These are phyloP conservation scores for Sylvilagus floridanus DNA, from an alignment of 2,797 vertebrate genomes.

Conservation along the genomic window DNA sequence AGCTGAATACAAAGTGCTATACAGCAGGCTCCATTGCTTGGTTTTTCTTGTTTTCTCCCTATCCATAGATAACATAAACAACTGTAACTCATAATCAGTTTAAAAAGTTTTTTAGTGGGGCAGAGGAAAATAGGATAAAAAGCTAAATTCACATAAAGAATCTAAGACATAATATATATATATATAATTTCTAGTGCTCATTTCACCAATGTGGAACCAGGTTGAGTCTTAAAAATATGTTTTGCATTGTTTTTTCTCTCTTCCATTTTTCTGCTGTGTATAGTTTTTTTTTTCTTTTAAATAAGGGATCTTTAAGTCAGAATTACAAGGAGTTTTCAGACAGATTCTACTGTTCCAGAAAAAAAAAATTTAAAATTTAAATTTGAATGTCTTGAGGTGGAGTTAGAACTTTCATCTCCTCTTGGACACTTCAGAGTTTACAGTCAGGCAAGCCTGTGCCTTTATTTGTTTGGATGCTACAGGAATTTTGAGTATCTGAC, in stretches of 20 bases:
- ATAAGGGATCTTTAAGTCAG: constrained; percentile 8
- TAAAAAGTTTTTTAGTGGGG: constrained; percentile 25
- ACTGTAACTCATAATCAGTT: constrained; percentile 48
- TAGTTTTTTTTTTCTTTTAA: constrained; percentile 29
- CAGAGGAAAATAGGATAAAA: constrained; percentile 57
- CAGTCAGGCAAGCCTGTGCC: not conserved
- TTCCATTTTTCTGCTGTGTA: constrained; percentile 7
- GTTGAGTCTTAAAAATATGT: not conserved
- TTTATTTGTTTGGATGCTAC: not conserved
- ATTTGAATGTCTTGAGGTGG: not conserved
- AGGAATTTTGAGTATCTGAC: not conserved
- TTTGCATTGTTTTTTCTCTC: not conserved
- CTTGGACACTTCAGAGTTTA: not conserved
- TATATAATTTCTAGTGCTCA: not conserved
- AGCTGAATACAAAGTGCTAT: constrained; percentile 41
- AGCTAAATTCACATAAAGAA: constrained; percentile 50
- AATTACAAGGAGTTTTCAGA: constrained; percentile 1
- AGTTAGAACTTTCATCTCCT: not conserved
- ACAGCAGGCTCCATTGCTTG: constrained; percentile 18
- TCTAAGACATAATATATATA: not conserved
- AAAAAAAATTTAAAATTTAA: constrained; percentile 7
- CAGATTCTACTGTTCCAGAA: not conserved
- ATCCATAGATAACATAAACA: constrained; percentile 59
- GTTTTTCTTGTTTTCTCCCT: constrained; percentile 42
- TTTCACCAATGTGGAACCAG: constrained; percentile 33